Evolutionary conservation across 1,140 invertebrate species (phyloP), one percentile per base, ranked within the genome.

Genomic region (Oedothorax gibbosus): DNA sequence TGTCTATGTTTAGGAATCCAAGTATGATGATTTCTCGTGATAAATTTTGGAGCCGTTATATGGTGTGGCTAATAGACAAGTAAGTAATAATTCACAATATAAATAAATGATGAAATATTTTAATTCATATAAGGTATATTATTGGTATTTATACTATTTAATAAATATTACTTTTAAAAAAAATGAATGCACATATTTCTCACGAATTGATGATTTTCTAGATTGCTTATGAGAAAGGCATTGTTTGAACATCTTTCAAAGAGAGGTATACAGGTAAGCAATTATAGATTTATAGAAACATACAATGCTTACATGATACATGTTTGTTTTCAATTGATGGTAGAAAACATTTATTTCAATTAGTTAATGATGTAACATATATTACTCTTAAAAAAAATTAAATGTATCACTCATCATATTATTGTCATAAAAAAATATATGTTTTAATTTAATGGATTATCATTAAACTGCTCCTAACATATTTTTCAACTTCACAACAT

Each of bases 261-360:
- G 88, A 90, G 94, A 87, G 94, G 94, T 53, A 94, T 95, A 88
- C 93, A 94, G 89, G 94, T 94, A 90, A 90, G 81, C 5, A 35
- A 35, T 35, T 35, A 35, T 35, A 35, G 35, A 35, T 35, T 35
- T 35, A 35, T 35, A 35, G 35, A 35, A 35, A 35, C 35, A 35
- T 35, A 35, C 35, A 35, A 5, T 35, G 35, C 5, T 35, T 35
- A 35, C 35, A 35, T 35, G 35, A 35, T 35, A 35, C 5, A 2
- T 35, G 5, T 2, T 35, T 35, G 35, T 35, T 35, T 5, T 35
- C 35, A 35, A 35, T 35, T 35, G 35, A 35, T 35, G 35, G n/a
- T n/a, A n/a, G n/a, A n/a, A n/a, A n/a, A n/a, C n/a, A n/a, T n/a
- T n/a, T n/a, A n/a, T n/a, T n/a, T n/a, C n/a, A n/a, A n/a, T n/a